Conservation (phyloP, 2,888 invertebrate species). For the Hydrotaea diabolus region DNA sequence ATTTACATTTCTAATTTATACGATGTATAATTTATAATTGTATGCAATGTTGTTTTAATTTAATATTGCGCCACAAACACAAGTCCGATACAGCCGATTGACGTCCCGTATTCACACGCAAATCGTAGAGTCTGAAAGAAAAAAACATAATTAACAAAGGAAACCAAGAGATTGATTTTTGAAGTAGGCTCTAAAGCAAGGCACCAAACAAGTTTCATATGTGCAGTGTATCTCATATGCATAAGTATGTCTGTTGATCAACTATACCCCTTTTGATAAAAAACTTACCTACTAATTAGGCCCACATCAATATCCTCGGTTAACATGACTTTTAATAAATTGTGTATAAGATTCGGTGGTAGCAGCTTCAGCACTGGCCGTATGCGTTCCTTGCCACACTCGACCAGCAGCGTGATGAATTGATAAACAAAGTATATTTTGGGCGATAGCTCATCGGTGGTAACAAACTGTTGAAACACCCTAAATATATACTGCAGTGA, state of each 20-base stretch:
- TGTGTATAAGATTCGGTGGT: constrained; percentile 89
- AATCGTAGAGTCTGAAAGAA: constrained; percentile 84
- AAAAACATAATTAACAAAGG: constrained; percentile 28
- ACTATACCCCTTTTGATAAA: not conserved
- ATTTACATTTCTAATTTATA: constrained; percentile 10
- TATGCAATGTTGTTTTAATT: constrained; percentile 81
- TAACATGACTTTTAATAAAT: constrained; percentile 86
- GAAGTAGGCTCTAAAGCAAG: too few relatives aligned
- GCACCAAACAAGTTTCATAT: too few relatives aligned
- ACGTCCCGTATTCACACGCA: constrained; percentile 87
- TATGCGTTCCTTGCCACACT: constrained; percentile 88
- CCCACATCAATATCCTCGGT: constrained; percentile 80
- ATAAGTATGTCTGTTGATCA: not conserved
- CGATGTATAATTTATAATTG: constrained; percentile 73
- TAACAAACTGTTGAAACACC: constrained; percentile 86
- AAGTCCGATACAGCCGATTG: constrained; percentile 93
- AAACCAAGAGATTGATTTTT: too few relatives aligned
- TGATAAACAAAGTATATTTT: constrained; percentile 92
- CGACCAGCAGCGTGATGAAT: constrained; percentile 88
- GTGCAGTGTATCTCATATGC: too few relatives aligned
- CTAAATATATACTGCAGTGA: constrained; percentile 87
- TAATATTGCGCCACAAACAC: constrained; percentile 91
- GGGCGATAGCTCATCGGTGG: constrained; percentile 87
- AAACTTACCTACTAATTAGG: constrained; percentile 75
- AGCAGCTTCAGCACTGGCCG: constrained; percentile 87